Conservation (phyloP, 2,113 vertebrate species). For the Ceyx cyanopectus region DNA sequence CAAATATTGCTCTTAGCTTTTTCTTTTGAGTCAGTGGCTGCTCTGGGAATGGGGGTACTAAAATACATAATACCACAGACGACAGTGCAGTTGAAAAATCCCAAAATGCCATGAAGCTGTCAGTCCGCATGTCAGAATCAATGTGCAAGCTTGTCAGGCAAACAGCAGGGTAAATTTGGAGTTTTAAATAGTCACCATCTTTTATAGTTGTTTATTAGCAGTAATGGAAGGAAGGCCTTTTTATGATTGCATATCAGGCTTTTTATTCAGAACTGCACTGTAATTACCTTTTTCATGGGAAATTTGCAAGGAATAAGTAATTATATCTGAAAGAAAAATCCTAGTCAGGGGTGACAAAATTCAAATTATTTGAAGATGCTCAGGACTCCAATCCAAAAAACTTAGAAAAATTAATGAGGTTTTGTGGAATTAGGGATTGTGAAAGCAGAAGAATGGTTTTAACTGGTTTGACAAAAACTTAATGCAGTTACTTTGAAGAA, state of each 20-base stretch:
- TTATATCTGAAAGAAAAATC: neutral
- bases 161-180: neutral
- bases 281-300: neutral
- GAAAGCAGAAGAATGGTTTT: neutral
- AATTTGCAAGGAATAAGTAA: neutral
- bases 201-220: neutral
- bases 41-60: neutral
- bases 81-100: neutral
- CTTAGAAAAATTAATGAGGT: neutral
- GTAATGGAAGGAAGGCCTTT: neutral
- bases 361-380: neutral
- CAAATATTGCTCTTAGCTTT: conserved; percentile 56
- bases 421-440: accelerated
- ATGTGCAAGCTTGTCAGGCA: conserved; percentile 8
- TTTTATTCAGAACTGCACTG: neutral
- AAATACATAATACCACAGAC: conserved; percentile 23
- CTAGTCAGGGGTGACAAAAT: neutral
- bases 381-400: neutral
- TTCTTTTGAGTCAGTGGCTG: conserved; percentile 63
- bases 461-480: neutral
- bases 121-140: conserved; percentile 15
- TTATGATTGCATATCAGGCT: neutral
- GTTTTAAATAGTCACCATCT: conserved; percentile 6
- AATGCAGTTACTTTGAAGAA: neutral
- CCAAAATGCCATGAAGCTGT: conserved; percentile 36